Evolutionary conservation across 2,797 vertebrate species (phyloP).

Genomic region (Alcedo atthis): DNA sequence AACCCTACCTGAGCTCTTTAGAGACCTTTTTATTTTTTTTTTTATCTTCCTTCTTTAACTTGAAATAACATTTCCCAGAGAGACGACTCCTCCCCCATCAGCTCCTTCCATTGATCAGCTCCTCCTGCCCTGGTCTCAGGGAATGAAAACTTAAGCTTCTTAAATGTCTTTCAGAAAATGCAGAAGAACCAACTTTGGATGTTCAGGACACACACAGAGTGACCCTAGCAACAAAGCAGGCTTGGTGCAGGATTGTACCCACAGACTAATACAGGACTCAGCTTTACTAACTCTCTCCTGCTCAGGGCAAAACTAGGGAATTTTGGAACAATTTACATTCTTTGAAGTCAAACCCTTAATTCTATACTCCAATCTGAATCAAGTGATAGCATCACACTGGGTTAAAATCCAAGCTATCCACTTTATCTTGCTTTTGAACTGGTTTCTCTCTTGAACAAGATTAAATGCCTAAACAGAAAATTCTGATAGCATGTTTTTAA

Average conservation of each 20-base stretch:
- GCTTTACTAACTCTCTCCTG: neutral
- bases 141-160: neutral
- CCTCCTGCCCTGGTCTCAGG: neutral
- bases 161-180: neutral
- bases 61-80: neutral
- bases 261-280: rapidly evolving
- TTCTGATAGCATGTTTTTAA: neutral
- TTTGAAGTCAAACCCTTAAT: neutral
- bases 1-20: constrained; percentile 3
- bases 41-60: neutral
- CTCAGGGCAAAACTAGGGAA: neutral
- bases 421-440: neutral
- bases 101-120: neutral
- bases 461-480: neutral
- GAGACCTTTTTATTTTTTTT: neutral
- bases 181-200: rapidly evolving
- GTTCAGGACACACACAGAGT: neutral
- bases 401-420: neutral
- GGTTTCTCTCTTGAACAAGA: neutral
- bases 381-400: neutral
- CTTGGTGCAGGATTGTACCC: neutral
- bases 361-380: neutral
- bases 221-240: neutral
- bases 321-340: neutral
- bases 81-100: constrained; percentile 32